A percentile compares a stretch with the other conserved stretches of the same genome.
Evolutionary conservation across 2,797 vertebrate genomes (phyloP).

Genomic region (Numenius phaeopus): DNA sequence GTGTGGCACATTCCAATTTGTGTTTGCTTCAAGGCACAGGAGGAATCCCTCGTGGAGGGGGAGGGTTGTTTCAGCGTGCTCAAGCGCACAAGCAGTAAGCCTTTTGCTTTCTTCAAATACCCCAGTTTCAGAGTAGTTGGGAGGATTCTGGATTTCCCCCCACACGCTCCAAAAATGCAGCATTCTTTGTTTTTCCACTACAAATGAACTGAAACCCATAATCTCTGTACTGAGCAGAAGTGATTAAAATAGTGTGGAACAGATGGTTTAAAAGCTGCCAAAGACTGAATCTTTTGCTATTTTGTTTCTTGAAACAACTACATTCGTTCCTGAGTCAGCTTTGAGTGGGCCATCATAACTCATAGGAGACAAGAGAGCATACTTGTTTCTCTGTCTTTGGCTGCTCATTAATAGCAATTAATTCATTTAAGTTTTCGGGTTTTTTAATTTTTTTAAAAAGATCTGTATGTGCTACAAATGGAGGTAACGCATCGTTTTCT

Average conservation of each 20-base stretch:
- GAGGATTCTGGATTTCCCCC: conserved; percentile 35
- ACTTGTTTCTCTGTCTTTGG: background rate
- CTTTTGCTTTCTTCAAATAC: conserved; percentile 8
- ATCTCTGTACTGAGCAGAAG: conserved; percentile 44
- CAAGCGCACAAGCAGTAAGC: background rate
- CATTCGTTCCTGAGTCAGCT: conserved; percentile 54
- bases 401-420: conserved; percentile 14
- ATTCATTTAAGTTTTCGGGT: background rate
- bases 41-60: conserved; percentile 81
- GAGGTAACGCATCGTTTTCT: background rate
- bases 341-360: background rate
- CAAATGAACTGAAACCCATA: conserved; percentile 47
- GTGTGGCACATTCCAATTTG: conserved; percentile 81
- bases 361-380: background rate
- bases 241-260: conserved; percentile 59
- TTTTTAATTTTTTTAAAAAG: background rate
- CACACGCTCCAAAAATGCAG: background rate
- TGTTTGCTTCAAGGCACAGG: conserved; percentile 78
- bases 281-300: conserved; percentile 44
- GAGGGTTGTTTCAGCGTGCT: conserved; percentile 32
- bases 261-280: conserved; percentile 66
- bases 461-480: background rate
- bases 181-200: conserved; percentile 54
- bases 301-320: conserved; percentile 46
- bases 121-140: background rate